Evolutionary conservation across 2,888 invertebrate species (phyloP).

Genomic region (Augochlorella aurata): DNA sequence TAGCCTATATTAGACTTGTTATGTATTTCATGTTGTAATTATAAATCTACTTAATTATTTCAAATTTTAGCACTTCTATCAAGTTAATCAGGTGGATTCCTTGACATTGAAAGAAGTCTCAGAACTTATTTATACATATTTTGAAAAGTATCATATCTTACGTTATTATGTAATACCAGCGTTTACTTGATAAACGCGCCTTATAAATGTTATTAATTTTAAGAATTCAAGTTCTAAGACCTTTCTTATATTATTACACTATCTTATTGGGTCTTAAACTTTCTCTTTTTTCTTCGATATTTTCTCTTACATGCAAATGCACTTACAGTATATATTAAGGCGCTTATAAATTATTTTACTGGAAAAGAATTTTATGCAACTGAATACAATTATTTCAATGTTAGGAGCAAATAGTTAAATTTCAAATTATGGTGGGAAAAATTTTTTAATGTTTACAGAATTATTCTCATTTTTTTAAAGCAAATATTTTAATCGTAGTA

Average conservation of each 20-base stretch:
- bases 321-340: constrained; percentile 23
- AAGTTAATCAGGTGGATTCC: constrained; percentile 33
- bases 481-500: not conserved
- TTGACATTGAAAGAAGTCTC: constrained; percentile 30
- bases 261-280: constrained; percentile 38
- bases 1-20: constrained; percentile 66
- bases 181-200: not conserved
- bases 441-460: not conserved
- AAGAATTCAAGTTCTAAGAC: constrained; percentile 44
- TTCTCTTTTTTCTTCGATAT: constrained; percentile 23
- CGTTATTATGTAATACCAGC: constrained; percentile 4
- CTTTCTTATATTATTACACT: constrained; percentile 37
- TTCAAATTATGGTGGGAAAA: not conserved
- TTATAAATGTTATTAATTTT: constrained; percentile 9
- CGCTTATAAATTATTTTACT: constrained; percentile 7
- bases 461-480: not conserved
- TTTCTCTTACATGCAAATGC: constrained; percentile 35
- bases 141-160: constrained; percentile 4
- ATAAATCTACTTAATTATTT: constrained; percentile 44
- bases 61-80: constrained; percentile 46
- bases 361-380: not conserved
- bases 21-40: constrained; percentile 58
- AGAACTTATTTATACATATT: constrained; percentile 40
- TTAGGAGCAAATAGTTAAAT: constrained; percentile 12
- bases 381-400: not conserved